These are phyloP conservation scores for Drosophila pseudotakahashii DNA, from an alignment of 2,888 invertebrate genomes.

Conservation along the genomic window DNA sequence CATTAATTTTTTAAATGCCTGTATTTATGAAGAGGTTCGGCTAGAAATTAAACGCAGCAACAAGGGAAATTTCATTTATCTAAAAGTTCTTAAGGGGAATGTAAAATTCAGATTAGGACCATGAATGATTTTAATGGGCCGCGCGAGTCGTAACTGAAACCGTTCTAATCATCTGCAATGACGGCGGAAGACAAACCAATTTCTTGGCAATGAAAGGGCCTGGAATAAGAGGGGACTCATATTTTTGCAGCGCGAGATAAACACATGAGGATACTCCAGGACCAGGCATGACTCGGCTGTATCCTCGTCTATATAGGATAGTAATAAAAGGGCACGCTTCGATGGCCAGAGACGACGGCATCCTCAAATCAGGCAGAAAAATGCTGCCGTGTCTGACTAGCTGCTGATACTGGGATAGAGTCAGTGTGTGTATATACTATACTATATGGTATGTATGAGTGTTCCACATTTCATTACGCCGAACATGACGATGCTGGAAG, in stretches of 20 bases:
- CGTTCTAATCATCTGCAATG: constrained; percentile 20
- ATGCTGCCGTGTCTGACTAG: constrained; percentile 73
- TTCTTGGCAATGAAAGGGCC: constrained; percentile 9
- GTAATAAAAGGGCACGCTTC: constrained; percentile 75
- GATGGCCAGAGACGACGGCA: constrained; percentile 57
- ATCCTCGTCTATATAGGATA: constrained; percentile 45
- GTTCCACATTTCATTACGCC: constrained; percentile 73
- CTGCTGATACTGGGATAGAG: constrained; percentile 38
- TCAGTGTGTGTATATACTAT: not conserved
- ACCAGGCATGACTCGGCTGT: constrained; percentile 57
- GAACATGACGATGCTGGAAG: constrained; percentile 69
- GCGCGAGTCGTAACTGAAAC: not conserved
- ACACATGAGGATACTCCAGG: constrained; percentile 38
- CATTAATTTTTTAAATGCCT: no score
- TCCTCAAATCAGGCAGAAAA: constrained; percentile 78
- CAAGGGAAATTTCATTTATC: not conserved
- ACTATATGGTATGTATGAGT: constrained; percentile 25
- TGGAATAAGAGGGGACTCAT: constrained; percentile 51
- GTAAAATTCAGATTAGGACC: not conserved
- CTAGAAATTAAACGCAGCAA: no score
- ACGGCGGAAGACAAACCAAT: constrained; percentile 8
- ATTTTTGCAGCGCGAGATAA: constrained; percentile 67
- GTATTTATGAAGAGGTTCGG: no score
- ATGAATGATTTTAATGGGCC: not conserved
- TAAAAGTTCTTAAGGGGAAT: not conserved